Conservation (phyloP, 2,888 invertebrate genomes). For the Allygus modestus region DNA sequence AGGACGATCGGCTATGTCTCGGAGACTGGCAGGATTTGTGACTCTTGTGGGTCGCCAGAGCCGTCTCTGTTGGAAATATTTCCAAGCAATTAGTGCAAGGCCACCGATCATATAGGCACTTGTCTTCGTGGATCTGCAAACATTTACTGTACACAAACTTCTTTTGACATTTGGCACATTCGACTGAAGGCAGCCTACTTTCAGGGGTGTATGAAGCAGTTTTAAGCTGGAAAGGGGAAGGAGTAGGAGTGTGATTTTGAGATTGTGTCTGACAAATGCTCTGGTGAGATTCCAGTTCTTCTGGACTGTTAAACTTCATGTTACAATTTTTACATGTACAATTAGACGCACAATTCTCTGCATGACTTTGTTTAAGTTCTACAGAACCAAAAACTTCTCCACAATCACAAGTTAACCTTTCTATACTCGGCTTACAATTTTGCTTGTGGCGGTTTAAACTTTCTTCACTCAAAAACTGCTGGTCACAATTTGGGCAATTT, state of each 20-base stretch:
- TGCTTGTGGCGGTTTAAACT: conserved; percentile 53
- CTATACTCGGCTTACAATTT: conserved; percentile 51
- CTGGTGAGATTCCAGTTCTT: conserved; percentile 46
- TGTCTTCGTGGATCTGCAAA: conserved; percentile 39
- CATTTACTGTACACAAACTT: conserved; percentile 34
- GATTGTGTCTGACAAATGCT: conserved; percentile 7
- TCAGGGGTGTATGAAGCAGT: not conserved
- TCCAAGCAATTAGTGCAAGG: conserved; percentile 45
- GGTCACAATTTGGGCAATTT: conserved; percentile 49
- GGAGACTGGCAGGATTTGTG: conserved; percentile 34
- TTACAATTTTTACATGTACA: conserved; percentile 45
- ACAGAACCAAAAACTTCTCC: conserved; percentile 45
- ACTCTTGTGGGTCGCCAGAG: conserved; percentile 37
- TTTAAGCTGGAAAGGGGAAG: not conserved
- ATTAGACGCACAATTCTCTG: conserved; percentile 22
- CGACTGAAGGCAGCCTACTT: conserved; percentile 3
- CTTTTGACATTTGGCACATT: conserved; percentile 41
- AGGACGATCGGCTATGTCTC: not conserved
- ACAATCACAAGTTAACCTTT: conserved; percentile 49
- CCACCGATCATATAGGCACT: conserved; percentile 45
- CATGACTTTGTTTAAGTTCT: conserved; percentile 33
- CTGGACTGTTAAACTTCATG: conserved; percentile 47
- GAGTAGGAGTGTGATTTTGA: conserved; percentile 17
- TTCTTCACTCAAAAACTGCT: conserved; percentile 56
- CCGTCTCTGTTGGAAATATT: conserved; percentile 34